phyloP scores from a whole-genome alignment of 2,888 invertebrate species.

The Tupiocoris notatus region DNA sequence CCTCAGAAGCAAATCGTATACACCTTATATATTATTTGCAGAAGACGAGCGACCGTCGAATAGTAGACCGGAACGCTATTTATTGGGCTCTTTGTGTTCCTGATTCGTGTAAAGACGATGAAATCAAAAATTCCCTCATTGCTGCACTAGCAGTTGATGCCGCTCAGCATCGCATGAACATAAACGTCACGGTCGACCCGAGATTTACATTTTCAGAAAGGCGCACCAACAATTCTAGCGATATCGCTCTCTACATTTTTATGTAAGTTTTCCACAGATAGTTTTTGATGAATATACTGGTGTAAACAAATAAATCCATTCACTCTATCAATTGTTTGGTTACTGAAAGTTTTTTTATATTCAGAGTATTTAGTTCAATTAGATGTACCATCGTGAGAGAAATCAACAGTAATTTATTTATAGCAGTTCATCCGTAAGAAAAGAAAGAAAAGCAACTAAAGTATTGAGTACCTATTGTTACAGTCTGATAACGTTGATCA shows the following conservation, averaged over 20 bases:
- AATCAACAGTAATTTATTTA: too few species aligned
- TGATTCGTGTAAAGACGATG: conserved; percentile 3
- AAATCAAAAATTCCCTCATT: not conserved
- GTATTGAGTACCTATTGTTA: too few species aligned
- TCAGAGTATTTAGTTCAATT: too few species aligned
- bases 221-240: not conserved
- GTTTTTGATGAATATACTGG: too few species aligned
- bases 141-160: not conserved
- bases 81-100: conserved; percentile 17
- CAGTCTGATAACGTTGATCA: not conserved
- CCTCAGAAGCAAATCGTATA: too few species aligned
- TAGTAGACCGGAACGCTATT: conserved; percentile 1
- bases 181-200: not conserved
- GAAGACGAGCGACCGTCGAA: conserved; percentile 4
- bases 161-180: not conserved
- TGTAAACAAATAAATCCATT: too few species aligned
- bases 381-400: too few species aligned
- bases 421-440: too few species aligned
- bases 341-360: too few species aligned
- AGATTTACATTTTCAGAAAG: not conserved
- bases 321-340: too few species aligned
- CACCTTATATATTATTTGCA: not conserved
- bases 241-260: conserved; percentile 1
- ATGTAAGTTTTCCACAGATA: conserved; percentile 3
- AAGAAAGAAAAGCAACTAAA: too few species aligned